Evolutionary conservation across 2,113 vertebrate genomes (phyloP).

Genomic region (Pterocles orientalis): DNA sequence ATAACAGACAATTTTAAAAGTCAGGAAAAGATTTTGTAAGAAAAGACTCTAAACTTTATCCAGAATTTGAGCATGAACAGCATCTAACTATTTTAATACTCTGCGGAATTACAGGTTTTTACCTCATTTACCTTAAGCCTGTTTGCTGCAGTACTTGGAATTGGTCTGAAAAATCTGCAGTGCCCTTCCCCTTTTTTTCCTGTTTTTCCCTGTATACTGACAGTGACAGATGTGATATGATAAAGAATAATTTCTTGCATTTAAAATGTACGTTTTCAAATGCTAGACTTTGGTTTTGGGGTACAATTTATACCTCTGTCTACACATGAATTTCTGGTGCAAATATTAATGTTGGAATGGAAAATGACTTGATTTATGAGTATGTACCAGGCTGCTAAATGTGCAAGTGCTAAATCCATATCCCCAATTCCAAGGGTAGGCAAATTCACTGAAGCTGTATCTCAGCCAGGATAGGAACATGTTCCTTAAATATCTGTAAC

Average conservation of each 20-base stretch:
- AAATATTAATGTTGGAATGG: slow-evolving; percentile 55
- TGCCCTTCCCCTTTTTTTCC: background rate
- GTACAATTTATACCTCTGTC: slow-evolving; percentile 41
- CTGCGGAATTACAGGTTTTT: background rate
- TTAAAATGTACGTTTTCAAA: slow-evolving; percentile 12
- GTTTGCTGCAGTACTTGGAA: background rate
- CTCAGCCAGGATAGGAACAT: background rate
- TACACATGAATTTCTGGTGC: slow-evolving; percentile 38
- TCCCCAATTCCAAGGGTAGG: background rate
- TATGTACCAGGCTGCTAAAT: background rate
- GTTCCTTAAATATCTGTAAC: background rate
- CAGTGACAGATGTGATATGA: background rate
- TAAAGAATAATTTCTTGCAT: background rate
- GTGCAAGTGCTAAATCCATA: slow-evolving; percentile 5
- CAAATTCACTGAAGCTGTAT: background rate
- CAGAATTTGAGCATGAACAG: background rate
- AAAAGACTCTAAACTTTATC: background rate
- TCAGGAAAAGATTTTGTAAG: background rate
- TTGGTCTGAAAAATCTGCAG: background rate
- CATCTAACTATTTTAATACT: background rate
- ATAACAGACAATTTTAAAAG: background rate
- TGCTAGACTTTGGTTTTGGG: slow-evolving; percentile 10
- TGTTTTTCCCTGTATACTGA: background rate
- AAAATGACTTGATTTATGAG: slow-evolving; percentile 18
- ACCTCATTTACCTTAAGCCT: background rate